phyloP scores from a whole-genome alignment of 2,113 vertebrate genomes.

The Paracanthobrama guichenoti region DNA sequence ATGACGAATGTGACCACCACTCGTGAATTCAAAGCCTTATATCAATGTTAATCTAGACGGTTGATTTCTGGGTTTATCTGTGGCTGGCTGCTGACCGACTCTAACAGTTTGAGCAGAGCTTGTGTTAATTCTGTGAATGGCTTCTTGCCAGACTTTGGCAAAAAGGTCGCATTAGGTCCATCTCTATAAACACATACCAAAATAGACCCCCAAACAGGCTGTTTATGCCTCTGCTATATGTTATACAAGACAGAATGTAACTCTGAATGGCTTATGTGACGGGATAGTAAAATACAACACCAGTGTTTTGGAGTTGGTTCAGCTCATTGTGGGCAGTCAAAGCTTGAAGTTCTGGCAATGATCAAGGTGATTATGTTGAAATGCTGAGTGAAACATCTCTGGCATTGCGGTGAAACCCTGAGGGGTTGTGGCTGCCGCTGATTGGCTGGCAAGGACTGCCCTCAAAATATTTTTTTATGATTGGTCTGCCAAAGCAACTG shows the following conservation, averaged over 20 bases:
- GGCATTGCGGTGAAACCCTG: background rate
- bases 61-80: slow-evolving; percentile 36
- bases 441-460: background rate
- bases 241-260: slow-evolving; percentile 59
- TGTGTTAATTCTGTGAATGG: slow-evolving; percentile 69
- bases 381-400: background rate
- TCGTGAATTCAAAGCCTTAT: background rate
- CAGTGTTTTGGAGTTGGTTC: background rate
- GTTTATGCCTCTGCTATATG: slow-evolving; percentile 67
- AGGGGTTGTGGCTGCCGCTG: background rate
- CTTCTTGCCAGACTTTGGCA: slow-evolving; percentile 45
- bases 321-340: background rate
- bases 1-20: background rate
- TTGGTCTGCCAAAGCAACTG: background rate
- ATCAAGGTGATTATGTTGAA: slow-evolving; percentile 15
- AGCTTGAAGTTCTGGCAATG: background rate
- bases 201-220: slow-evolving; percentile 63
- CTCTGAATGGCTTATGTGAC: slow-evolving; percentile 22
- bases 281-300: slow-evolving; percentile 54
- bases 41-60: background rate
- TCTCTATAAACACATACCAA: slow-evolving; percentile 69
- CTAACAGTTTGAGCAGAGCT: slow-evolving; percentile 57
- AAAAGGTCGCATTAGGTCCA: slow-evolving; percentile 63
- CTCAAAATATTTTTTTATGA: background rate
- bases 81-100: slow-evolving; percentile 50